phyloP scores from a whole-genome alignment of 2,797 vertebrate genomes.

The Acanthiza pusilla region DNA sequence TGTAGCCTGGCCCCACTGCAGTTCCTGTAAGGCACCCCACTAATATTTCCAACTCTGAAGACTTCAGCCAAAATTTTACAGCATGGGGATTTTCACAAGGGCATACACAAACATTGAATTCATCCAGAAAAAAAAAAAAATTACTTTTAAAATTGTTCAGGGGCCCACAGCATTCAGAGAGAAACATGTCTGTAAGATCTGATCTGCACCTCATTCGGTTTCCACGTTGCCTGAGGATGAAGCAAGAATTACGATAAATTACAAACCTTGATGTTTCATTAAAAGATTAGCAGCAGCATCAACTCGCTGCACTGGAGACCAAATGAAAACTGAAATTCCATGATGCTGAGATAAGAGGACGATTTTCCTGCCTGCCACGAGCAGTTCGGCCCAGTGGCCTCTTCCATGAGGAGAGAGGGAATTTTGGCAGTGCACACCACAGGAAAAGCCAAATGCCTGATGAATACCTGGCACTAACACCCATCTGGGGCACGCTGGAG shows the following conservation, averaged over 20 bases:
- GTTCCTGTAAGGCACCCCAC: neutral
- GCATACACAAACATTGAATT: neutral
- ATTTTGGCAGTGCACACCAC: neutral
- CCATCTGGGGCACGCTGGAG: neutral
- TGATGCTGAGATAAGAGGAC: neutral
- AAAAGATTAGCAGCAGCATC: neutral
- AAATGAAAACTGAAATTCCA: neutral
- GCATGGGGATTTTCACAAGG: neutral
- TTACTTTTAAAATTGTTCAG: neutral
- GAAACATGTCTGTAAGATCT: neutral
- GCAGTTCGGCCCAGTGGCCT: accelerated
- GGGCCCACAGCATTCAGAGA: neutral
- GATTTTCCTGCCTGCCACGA: neutral
- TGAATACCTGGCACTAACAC: neutral
- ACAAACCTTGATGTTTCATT: neutral
- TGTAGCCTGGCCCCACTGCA: too few relatives aligned
- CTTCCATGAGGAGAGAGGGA: neutral
- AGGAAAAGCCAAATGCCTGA: neutral
- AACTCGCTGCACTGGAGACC: neutral
- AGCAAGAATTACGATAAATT: neutral
- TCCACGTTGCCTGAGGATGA: neutral
- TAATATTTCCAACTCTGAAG: neutral
- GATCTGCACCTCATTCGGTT: neutral
- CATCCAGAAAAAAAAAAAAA: too few relatives aligned
- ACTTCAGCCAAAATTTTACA: neutral